phyloP scores from a whole-genome alignment of 2,888 invertebrate species.

The Escarpia spicata region DNA sequence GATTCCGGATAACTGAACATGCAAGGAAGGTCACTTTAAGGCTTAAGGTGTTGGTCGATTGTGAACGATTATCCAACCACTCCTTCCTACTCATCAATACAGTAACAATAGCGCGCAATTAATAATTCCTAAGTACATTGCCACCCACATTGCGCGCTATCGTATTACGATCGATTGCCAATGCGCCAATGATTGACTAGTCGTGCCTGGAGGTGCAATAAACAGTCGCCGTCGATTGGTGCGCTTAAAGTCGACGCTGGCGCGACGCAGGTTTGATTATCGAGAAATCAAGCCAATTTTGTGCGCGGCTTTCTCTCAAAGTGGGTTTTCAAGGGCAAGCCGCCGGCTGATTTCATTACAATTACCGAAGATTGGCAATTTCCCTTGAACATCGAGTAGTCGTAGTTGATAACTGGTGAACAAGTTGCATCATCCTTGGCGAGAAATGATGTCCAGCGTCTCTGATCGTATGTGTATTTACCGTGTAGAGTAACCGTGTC shows the following conservation, averaged over 20 bases:
- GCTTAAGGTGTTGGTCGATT: background rate
- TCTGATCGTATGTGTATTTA: background rate
- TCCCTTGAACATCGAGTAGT: slow-evolving; percentile 5
- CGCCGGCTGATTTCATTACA: slow-evolving; percentile 5
- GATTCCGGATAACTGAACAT: too few species aligned
- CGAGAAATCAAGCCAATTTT: slow-evolving; percentile 16
- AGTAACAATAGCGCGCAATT: background rate
- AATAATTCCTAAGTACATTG: background rate
- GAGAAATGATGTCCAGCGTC: background rate
- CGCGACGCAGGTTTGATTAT: background rate
- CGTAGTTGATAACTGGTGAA: background rate
- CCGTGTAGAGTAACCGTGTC: background rate
- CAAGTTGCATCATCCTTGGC: background rate
- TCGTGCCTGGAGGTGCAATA: slow-evolving; percentile 16
- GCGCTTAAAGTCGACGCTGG: background rate
- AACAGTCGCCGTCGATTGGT: slow-evolving; percentile 2
- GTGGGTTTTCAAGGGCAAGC: slow-evolving; percentile 16
- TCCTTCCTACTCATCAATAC: background rate
- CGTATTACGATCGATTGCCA: slow-evolving; percentile 12
- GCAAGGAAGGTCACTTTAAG: too few species aligned
- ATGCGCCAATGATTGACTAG: slow-evolving; percentile 4
- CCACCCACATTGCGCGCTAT: too few species aligned
- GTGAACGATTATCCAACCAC: background rate
- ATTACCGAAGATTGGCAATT: slow-evolving; percentile 7
- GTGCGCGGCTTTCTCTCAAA: background rate